phyloP scores from a whole-genome alignment of 2,888 invertebrate species.

The Eledone cirrhosa region DNA sequence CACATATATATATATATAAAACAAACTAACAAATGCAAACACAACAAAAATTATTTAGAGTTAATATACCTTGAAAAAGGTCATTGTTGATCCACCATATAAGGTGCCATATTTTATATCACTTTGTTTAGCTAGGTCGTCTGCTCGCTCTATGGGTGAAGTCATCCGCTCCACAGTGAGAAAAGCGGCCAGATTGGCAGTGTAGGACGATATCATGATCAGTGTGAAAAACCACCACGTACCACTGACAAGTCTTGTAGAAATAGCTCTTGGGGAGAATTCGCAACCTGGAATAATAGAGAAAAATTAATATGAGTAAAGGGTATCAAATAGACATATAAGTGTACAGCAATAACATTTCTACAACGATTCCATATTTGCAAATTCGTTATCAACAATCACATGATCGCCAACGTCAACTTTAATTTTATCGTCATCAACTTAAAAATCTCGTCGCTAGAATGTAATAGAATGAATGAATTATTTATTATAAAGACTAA shows the following conservation, averaged over 20 bases:
- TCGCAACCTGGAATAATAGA: constrained; percentile 8
- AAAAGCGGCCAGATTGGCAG: constrained; percentile 67
- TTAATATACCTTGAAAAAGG: constrained; percentile 86
- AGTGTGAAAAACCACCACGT: constrained; percentile 68
- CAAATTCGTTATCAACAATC: no score
- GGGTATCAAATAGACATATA: no score
- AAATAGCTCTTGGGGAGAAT: constrained; percentile 46
- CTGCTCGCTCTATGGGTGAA: constrained; percentile 90
- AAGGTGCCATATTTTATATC: constrained; percentile 96
- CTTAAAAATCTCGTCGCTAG: no score
- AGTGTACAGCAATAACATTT: no score
- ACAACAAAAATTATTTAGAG: no score
- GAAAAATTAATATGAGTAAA: background rate
- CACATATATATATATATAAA: no score
- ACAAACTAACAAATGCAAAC: no score
- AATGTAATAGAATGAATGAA: no score
- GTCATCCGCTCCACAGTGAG: constrained; percentile 66
- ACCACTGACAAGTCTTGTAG: constrained; percentile 67
- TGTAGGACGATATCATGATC: constrained; percentile 67
- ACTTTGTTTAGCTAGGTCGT: constrained; percentile 94
- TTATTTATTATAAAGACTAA: no score
- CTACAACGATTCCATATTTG: no score
- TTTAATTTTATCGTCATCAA: no score
- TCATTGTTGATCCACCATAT: constrained; percentile 90
- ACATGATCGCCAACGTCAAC: no score